These are phyloP conservation scores for Sapajus apella DNA, from an alignment of 2,113 vertebrate species.

Conservation along the genomic window DNA sequence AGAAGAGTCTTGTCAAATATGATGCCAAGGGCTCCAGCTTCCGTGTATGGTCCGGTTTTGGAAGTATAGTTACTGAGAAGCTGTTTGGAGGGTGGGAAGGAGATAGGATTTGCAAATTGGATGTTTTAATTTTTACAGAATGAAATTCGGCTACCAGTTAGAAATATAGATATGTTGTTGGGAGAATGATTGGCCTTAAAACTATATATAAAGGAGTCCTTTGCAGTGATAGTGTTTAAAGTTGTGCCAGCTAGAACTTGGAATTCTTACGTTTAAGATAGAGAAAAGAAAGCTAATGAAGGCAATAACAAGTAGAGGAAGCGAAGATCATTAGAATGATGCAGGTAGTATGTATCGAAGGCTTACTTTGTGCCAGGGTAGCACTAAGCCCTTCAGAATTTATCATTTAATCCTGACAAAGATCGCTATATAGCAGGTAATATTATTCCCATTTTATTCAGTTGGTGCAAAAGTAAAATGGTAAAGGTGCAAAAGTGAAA, in stretches of 20 bases:
- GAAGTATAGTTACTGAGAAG: neutral
- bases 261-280: neutral
- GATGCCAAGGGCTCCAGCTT: neutral
- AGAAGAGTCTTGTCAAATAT: neutral
- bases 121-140: neutral
- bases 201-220: neutral
- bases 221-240: neutral
- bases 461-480: too few relatives aligned
- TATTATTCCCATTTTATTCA: neutral
- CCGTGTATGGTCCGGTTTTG: neutral
- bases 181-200: neutral
- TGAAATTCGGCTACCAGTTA: neutral
- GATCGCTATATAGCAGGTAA: neutral
- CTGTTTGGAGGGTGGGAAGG: neutral
- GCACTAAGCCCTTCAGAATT: neutral
- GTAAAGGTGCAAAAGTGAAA: too few relatives aligned
- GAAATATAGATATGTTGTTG: neutral
- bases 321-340: neutral
- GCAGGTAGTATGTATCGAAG: neutral
- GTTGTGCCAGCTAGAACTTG: neutral
- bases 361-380: neutral
- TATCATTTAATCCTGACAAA: neutral
- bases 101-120: neutral
- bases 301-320: neutral
- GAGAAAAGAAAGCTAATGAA: neutral